phyloP scores from a whole-genome alignment of 2,888 invertebrate species.

The Colostygia pectinataria region DNA sequence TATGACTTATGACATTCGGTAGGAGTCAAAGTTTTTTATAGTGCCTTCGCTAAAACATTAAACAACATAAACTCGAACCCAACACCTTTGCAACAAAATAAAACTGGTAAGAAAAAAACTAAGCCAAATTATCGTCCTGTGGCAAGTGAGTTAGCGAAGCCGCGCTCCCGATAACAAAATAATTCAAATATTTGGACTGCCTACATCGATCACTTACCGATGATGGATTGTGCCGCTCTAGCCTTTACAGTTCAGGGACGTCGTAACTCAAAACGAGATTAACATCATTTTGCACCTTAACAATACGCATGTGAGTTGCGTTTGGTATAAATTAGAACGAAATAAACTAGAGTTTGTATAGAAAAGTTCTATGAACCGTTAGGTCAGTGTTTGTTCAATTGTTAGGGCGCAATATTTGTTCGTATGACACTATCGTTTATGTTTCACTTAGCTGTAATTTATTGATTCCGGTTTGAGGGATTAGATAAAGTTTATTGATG shows the following conservation, averaged over 20 bases:
- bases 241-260: slow-evolving; percentile 32
- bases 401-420: slow-evolving; percentile 64
- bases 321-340: slow-evolving; percentile 16
- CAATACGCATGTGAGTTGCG: not conserved
- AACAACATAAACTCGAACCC: no score
- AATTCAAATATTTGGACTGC: slow-evolving; percentile 80
- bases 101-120: not conserved
- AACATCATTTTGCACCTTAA: slow-evolving; percentile 26
- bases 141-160: slow-evolving; percentile 50
- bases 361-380: slow-evolving; percentile 62
- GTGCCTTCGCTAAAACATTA: no score
- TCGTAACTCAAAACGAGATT: slow-evolving; percentile 22
- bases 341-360: slow-evolving; percentile 43
- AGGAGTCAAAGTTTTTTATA: no score
- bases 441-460: slow-evolving; percentile 75
- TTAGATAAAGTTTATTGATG: slow-evolving; percentile 46
- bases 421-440: slow-evolving; percentile 75
- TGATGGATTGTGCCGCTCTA: slow-evolving; percentile 71
- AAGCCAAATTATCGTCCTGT: slow-evolving; percentile 37
- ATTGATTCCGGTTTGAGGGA: slow-evolving; percentile 55
- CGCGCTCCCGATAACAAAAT: slow-evolving; percentile 36
- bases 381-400: slow-evolving; percentile 70
- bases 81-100: not conserved
- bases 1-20: no score
- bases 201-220: slow-evolving; percentile 77